Percentiles rank a stretch among this genome's conserved stretches.
Conservation (phyloP, 2,888 invertebrate species). For the Ornithoptera alexandrae region DNA sequence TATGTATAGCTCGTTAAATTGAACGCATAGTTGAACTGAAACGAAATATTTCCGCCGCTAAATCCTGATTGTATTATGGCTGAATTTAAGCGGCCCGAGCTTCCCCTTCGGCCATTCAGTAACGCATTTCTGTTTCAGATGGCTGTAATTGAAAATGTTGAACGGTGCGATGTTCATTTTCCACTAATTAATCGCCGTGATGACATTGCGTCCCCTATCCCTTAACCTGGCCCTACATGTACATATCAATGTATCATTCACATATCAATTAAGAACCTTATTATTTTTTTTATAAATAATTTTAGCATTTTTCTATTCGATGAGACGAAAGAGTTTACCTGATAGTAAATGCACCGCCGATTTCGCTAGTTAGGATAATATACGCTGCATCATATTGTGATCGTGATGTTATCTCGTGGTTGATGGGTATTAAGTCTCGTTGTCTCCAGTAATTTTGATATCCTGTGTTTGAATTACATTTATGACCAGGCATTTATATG, state of each 20-base stretch:
- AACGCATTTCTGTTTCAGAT: constrained; percentile 63
- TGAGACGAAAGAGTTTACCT: too few relatives aligned
- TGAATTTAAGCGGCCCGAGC: constrained; percentile 52
- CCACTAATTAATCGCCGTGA: constrained; percentile 77
- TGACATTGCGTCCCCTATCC: constrained; percentile 58
- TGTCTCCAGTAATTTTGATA: too few relatives aligned
- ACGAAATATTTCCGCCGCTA: constrained; percentile 43
- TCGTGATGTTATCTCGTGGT: too few relatives aligned
- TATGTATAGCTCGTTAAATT: neutral
- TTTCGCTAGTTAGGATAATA: too few relatives aligned
- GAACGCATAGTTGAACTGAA: constrained; percentile 4
- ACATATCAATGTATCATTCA: neutral
- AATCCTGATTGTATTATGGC: constrained; percentile 58
- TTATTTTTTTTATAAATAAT: too few relatives aligned
- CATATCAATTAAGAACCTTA: neutral
- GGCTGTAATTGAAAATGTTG: constrained; percentile 75
- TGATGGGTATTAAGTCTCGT: too few relatives aligned
- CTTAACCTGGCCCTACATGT: constrained; percentile 22
- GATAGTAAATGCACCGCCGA: too few relatives aligned
- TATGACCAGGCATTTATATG: too few relatives aligned
- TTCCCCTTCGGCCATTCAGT: constrained; percentile 57
- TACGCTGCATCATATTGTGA: too few relatives aligned
- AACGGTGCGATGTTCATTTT: constrained; percentile 75
- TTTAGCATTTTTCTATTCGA: too few relatives aligned
- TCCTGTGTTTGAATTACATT: too few relatives aligned